Base-by-base conservation (phyloP, 2,113 vertebrate genomes). In the Ranitomeya variabilis region DNA sequence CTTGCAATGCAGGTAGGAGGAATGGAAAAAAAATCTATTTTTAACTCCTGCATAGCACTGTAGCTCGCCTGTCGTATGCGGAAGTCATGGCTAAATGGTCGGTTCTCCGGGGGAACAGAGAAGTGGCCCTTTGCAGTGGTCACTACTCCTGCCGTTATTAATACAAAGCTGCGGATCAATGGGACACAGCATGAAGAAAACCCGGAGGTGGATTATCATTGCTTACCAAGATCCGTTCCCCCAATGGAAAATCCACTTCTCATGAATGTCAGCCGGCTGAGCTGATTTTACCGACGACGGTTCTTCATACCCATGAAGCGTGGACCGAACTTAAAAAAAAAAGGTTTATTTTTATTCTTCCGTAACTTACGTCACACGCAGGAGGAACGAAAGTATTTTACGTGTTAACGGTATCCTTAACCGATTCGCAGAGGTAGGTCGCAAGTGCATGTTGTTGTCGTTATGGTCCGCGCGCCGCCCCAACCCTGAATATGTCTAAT, bases 1-100 rank as follows among this genome's bases (percentile, higher is more conserved):
- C 95, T 95, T 95, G 95, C 95, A 94, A 95, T 96, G 95, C 95
- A 96, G 95, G 95, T 96, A 95, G 94, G 93, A 96, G 95, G 93
- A 95, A 94, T 87, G 89, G 80, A 94, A 91, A 89, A 92, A 91
- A 89, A 92, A 92, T 95, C 96, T 96, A 95, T 96, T 96, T 96
- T 96, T 95, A 95, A 96, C 95, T 94, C 93, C 91, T 92, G 94
- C 92, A 94, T 94, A 93, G 94, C 87, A 93, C 91, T 91, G 93
- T 91, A 93, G 93, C 94, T 90, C 89, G 93, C 93, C 94, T 95
- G 93, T 90, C 94, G 89, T 95, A 94, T 94, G 94, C 93, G 92
- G 92, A 93, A 93, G 93, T 92, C 91, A 92, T 93, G 92, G 92
- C 92, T 62, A 92, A 94, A 94, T 92, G 94, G 90, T 94, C 95